Evolutionary conservation across 2,113 vertebrate species (phyloP).

Genomic region (Maccullochella peelii): DNA sequence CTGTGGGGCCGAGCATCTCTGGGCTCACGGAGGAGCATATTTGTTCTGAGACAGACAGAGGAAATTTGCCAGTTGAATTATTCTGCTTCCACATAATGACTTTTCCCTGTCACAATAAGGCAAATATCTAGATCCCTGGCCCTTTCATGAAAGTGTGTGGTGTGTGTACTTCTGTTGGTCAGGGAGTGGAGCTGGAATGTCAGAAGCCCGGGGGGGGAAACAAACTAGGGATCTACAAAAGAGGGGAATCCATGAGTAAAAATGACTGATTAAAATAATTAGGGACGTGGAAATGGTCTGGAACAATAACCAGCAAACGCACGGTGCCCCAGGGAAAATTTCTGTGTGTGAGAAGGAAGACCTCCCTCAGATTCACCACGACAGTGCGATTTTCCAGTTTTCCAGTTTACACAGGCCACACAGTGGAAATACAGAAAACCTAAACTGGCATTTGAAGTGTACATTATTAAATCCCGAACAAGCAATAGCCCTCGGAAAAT

Average conservation of each 20-base stretch:
- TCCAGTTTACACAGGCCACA: slow-evolving; percentile 63
- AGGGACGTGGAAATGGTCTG: slow-evolving; percentile 78
- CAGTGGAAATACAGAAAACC: slow-evolving; percentile 49
- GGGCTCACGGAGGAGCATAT: slow-evolving; percentile 27
- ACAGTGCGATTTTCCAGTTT: slow-evolving; percentile 68
- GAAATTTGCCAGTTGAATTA: slow-evolving; percentile 34
- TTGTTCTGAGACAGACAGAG: slow-evolving; percentile 37
- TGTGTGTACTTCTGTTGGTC: slow-evolving; percentile 10
- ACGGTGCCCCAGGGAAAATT: slow-evolving; percentile 65
- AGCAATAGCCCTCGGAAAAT: slow-evolving; percentile 61
- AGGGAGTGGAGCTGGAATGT: slow-evolving; percentile 2
- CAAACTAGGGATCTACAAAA: slow-evolving; percentile 35
- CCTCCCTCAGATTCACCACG: slow-evolving; percentile 63
- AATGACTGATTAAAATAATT: slow-evolving; percentile 80
- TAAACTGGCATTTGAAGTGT: slow-evolving; percentile 47
- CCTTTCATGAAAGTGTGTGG: slow-evolving; percentile 15
- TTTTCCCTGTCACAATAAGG: slow-evolving; percentile 37
- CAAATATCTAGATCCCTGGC: slow-evolving; percentile 24
- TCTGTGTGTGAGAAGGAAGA: slow-evolving; percentile 71
- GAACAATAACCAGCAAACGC: slow-evolving; percentile 80
- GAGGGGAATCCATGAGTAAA: slow-evolving; percentile 71
- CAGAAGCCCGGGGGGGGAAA: neutral
- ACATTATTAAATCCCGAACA: slow-evolving; percentile 64
- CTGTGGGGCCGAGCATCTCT: slow-evolving; percentile 48
- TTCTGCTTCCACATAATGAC: slow-evolving; percentile 44